phyloP scores from a whole-genome alignment of 2,888 invertebrate genomes.

The Drosophila vallismaia region DNA sequence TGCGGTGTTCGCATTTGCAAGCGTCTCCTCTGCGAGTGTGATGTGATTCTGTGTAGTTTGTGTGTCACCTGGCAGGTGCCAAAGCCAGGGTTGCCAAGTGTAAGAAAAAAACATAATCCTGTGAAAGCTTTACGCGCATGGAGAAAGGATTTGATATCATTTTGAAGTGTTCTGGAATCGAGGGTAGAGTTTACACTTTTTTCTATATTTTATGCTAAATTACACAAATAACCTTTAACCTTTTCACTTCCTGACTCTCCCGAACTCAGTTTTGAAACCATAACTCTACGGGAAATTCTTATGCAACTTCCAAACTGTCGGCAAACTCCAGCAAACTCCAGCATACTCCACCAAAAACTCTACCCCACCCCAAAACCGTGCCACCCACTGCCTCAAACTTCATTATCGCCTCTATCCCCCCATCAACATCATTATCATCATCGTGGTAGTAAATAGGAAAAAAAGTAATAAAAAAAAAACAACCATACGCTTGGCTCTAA shows the following conservation, averaged over 20 bases:
- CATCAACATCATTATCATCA: conserved; percentile 26
- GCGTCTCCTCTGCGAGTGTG: neutral
- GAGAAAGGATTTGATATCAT: neutral
- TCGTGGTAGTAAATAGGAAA: neutral
- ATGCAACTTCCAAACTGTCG: conserved; percentile 55
- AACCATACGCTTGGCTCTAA: conserved; percentile 59
- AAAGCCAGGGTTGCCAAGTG: conserved; percentile 6
- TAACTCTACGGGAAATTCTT: conserved; percentile 56
- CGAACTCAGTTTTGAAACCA: conserved; percentile 7
- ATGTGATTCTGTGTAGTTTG: conserved; percentile 8
- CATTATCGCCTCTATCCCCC: conserved; percentile 8
- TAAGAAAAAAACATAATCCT: conserved; percentile 2
- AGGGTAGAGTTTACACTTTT: too few species aligned
- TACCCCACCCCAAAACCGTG: neutral
- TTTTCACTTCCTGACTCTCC: neutral
- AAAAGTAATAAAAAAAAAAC: conserved; percentile 15
- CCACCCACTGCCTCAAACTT: conserved; percentile 10
- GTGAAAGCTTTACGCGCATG: neutral
- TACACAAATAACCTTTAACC: neutral
- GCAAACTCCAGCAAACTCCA: conserved; percentile 25
- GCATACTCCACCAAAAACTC: conserved; percentile 7
- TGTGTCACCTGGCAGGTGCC: conserved; percentile 22
- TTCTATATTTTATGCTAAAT: too few species aligned
- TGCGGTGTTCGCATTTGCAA: conserved; percentile 16
- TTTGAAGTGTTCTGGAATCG: too few species aligned